Evolutionary conservation across 2,888 invertebrate genomes (phyloP).

Genomic region (Acanthosoma haemorrhoidale): DNA sequence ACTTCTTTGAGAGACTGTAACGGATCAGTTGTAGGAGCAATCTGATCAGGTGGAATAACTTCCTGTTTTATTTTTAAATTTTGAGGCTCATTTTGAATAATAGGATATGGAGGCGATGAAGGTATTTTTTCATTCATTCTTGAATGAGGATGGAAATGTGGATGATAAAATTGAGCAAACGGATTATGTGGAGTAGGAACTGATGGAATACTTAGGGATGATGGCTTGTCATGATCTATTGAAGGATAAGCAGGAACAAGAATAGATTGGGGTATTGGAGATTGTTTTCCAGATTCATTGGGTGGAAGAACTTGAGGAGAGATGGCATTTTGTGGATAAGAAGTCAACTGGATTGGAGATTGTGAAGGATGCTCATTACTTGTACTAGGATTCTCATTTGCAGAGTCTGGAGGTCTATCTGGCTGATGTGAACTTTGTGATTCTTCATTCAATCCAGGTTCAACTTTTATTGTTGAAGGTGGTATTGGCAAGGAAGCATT

Average conservation of each 20-base stretch:
- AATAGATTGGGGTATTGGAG: conserved; percentile 34
- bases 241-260: conserved; percentile 41
- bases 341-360: conserved; percentile 39
- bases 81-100: conserved; percentile 58
- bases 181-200: conserved; percentile 37
- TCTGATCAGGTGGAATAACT: conserved; percentile 44
- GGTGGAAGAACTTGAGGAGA: conserved; percentile 33
- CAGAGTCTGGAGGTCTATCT: not conserved
- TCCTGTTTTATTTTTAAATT: conserved; percentile 69
- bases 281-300: conserved; percentile 31
- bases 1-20: conserved; percentile 73
- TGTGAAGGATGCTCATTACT: not conserved
- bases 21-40: conserved; percentile 54
- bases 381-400: not conserved
- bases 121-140: conserved; percentile 40
- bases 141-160: conserved; percentile 40
- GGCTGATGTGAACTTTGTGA: conserved; percentile 1
- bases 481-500: conserved; percentile 43
- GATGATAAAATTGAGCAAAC: conserved; percentile 41
- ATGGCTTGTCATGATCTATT: conserved; percentile 39
- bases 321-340: conserved; percentile 32
- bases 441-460: conserved; percentile 38
- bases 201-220: conserved; percentile 38
- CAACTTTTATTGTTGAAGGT: conserved; percentile 40
- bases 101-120: conserved; percentile 38